phyloP scores from a whole-genome alignment of 2,113 vertebrate species.

The Hystrix brachyura region DNA sequence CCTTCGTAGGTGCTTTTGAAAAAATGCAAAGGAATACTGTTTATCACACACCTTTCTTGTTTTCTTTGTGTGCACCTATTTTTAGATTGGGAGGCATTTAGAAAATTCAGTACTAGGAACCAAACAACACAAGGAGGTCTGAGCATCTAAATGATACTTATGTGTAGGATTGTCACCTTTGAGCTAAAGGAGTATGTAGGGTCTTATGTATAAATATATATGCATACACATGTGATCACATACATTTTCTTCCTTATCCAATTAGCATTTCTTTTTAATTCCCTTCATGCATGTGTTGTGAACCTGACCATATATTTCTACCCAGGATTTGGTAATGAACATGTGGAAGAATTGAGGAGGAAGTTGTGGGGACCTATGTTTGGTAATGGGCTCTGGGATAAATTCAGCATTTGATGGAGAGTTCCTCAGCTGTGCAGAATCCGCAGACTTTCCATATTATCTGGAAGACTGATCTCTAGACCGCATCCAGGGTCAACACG shows the following conservation, averaged over 20 bases:
- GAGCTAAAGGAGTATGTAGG: not conserved
- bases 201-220: not conserved
- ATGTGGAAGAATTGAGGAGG: not conserved
- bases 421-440: not conserved
- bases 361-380: not conserved
- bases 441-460: not conserved
- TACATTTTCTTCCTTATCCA: not conserved
- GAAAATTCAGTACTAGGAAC: not conserved
- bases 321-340: not conserved
- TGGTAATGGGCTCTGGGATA: not conserved
- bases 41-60: not conserved
- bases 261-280: not conserved
- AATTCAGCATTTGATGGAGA: not conserved
- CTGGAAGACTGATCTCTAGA: not conserved
- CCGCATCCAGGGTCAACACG: not conserved
- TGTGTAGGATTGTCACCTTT: not conserved
- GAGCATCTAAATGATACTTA: constrained; percentile 17
- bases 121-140: not conserved
- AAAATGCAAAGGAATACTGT: not conserved
- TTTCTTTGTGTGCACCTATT: not conserved
- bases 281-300: not conserved
- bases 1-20: not conserved
- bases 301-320: not conserved
- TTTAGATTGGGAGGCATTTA: not conserved
- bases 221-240: not conserved